A percentile compares a stretch with the other conserved stretches of the same genome.
phyloP scores from a whole-genome alignment of 2,888 invertebrate species.

The Agonopterix subpropinquella region DNA sequence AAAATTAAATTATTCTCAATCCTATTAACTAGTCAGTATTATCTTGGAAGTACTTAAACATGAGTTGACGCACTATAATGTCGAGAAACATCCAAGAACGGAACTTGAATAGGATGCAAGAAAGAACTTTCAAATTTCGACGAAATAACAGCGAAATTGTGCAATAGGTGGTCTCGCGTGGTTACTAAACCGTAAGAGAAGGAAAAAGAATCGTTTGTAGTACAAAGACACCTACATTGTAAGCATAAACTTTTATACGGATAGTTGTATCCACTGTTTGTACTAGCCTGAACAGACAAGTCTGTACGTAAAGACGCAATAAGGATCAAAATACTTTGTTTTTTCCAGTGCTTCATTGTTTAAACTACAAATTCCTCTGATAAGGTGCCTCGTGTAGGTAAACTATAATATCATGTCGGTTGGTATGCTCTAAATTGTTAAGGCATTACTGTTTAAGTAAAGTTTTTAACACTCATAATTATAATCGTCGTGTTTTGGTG shows the following conservation, averaged over 20 bases:
- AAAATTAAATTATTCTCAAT: too few relatives aligned
- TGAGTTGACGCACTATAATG: too few relatives aligned
- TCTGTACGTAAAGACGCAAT: slow-evolving; percentile 17
- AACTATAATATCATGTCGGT: slow-evolving; percentile 10
- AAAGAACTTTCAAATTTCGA: slow-evolving; percentile 2
- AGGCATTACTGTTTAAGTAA: too few relatives aligned
- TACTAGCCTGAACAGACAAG: slow-evolving; percentile 16
- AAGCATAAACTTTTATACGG: slow-evolving; percentile 4
- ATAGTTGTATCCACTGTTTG: slow-evolving; percentile 20
- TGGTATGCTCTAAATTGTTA: slow-evolving; percentile 7
- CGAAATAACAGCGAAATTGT: background rate
- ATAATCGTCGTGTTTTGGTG: too few relatives aligned
- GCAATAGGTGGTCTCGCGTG: background rate
- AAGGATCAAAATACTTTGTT: slow-evolving; percentile 45
- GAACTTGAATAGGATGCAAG: slow-evolving; percentile 6
- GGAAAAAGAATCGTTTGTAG: too few relatives aligned
- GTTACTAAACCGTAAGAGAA: too few relatives aligned
- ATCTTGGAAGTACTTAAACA: too few relatives aligned
- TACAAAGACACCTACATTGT: too few relatives aligned
- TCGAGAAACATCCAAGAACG: background rate
- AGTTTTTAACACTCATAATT: too few relatives aligned
- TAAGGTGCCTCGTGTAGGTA: slow-evolving; percentile 27
- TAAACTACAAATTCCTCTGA: slow-evolving; percentile 52
- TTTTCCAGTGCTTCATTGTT: slow-evolving; percentile 48
- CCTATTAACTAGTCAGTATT: too few relatives aligned